Evolutionary conservation across 1,140 invertebrate genomes (phyloP).

Genomic region (Drosophila rufa): DNA sequence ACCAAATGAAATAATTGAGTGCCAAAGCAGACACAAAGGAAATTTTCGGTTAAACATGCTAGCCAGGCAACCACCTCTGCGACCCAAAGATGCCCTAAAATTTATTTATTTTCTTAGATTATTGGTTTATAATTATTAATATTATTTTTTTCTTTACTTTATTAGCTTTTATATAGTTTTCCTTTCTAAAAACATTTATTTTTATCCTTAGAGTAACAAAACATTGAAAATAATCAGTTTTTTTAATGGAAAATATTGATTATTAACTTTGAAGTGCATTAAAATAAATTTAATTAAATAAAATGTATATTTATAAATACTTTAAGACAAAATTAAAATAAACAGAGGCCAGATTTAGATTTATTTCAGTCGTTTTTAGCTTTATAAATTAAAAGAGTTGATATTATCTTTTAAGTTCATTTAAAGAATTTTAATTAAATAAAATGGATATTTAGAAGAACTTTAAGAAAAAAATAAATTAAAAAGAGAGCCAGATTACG

Average conservation of each 20-base stretch:
- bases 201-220: too few relatives aligned
- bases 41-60: constrained; percentile 2
- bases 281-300: background rate
- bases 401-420: too few relatives aligned
- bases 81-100: background rate
- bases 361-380: too few relatives aligned
- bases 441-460: background rate
- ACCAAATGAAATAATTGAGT: constrained; percentile 74
- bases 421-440: background rate
- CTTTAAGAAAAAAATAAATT: background rate
- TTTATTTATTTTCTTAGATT: background rate
- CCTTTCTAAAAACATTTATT: too few relatives aligned
- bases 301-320: background rate
- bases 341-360: too few relatives aligned
- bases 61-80: background rate
- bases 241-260: too few relatives aligned
- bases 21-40: constrained; percentile 50
- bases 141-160: background rate
- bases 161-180: background rate
- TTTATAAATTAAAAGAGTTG: too few relatives aligned
- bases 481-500: too few relatives aligned
- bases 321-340: background rate
- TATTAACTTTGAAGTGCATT: too few relatives aligned
- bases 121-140: background rate
- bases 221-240: too few relatives aligned